phyloP scores from a whole-genome alignment of 2,797 vertebrate genomes.

The Eospalax fontanierii region DNA sequence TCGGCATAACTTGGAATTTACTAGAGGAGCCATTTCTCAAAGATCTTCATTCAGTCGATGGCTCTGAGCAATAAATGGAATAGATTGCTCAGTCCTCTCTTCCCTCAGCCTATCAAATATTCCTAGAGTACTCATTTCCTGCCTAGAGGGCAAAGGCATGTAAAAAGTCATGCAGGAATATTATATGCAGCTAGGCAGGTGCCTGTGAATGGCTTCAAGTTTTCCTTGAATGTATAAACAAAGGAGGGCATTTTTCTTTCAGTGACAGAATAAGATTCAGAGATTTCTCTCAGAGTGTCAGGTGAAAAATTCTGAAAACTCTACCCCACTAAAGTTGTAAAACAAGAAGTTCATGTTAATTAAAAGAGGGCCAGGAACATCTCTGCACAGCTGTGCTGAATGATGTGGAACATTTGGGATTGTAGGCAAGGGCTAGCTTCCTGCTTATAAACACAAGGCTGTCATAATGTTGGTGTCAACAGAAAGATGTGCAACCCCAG shows the following conservation, averaged over 20 bases:
- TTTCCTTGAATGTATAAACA: conserved; percentile 59
- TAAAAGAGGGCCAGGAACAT: conserved; percentile 67
- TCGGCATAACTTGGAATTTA: conserved; percentile 47
- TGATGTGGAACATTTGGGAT: conserved; percentile 70
- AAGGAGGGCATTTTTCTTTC: conserved; percentile 44
- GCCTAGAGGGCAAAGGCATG: neutral
- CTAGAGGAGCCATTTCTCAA: conserved; percentile 17
- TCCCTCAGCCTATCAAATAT: neutral
- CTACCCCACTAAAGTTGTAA: conserved; percentile 50
- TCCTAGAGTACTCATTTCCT: conserved; percentile 40
- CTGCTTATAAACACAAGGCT: conserved; percentile 48
- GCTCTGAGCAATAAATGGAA: neutral
- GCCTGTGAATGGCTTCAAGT: neutral
- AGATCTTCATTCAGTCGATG: neutral
- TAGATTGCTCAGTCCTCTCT: neutral
- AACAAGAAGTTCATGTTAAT: conserved; percentile 78
- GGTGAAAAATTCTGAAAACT: conserved; percentile 47
- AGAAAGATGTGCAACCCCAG: conserved; percentile 75
- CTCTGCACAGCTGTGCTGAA: conserved; percentile 76
- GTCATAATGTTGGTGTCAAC: conserved; percentile 13
- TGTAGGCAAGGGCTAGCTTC: conserved; percentile 43
- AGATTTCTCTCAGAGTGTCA: conserved; percentile 62
- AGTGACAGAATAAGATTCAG: conserved; percentile 49
- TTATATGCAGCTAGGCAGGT: neutral
- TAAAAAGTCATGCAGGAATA: neutral